Percentiles rank a stretch among this genome's conserved stretches.
Evolutionary conservation across 2,888 invertebrate species (phyloP).

Genomic region (Amblyteles armatorius): DNA sequence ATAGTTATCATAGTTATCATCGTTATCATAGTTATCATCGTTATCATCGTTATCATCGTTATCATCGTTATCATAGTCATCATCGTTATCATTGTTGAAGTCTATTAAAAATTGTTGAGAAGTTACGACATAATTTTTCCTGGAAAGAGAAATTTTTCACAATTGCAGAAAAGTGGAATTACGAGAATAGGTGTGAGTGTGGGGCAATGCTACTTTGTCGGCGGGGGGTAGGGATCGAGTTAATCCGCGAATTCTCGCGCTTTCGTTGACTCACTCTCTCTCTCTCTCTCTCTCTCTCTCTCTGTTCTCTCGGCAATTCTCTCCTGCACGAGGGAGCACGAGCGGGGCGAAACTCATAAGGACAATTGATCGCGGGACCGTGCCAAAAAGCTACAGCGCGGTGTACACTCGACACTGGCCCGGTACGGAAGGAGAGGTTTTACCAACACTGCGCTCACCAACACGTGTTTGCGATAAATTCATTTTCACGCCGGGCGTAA

Average conservation of each 20-base stretch:
- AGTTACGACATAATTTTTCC: slow-evolving; percentile 5
- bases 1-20: too few species aligned
- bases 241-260: slow-evolving; percentile 65
- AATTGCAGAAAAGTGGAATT: slow-evolving; percentile 19
- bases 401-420: slow-evolving; percentile 24
- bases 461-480: slow-evolving; percentile 69
- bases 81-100: background rate
- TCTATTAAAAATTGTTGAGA: slow-evolving; percentile 11
- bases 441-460: slow-evolving; percentile 60
- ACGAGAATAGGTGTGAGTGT: background rate
- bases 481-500: slow-evolving; percentile 67
- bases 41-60: too few species aligned
- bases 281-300: slow-evolving; percentile 23
- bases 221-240: slow-evolving; percentile 46
- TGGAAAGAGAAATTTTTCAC: background rate
- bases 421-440: slow-evolving; percentile 34
- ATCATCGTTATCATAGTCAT: too few species aligned
- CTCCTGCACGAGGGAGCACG: slow-evolving; percentile 8
- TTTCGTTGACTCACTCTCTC: slow-evolving; percentile 42
- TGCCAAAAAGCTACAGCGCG: slow-evolving; percentile 64
- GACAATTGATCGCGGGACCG: slow-evolving; percentile 68
- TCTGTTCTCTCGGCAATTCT: slow-evolving; percentile 23
- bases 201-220: slow-evolving; percentile 29
- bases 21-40: too few species aligned
- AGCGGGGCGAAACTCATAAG: slow-evolving; percentile 63